Evolutionary conservation across 2,888 invertebrate species (phyloP).

Genomic region (Eupithecia tripunctaria): DNA sequence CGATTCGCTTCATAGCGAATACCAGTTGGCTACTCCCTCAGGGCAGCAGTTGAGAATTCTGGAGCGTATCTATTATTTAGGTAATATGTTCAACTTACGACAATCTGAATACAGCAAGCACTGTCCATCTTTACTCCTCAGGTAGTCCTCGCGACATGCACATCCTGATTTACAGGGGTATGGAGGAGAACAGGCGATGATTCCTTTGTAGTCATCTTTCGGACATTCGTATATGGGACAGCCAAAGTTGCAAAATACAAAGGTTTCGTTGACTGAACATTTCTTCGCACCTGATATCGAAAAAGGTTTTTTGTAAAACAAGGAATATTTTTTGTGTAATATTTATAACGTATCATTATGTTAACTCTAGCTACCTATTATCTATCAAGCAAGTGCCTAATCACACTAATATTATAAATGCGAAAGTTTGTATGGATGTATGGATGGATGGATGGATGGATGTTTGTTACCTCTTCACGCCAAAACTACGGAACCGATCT

Average conservation of each 20-base stretch:
- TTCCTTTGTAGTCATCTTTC: slow-evolving; percentile 46
- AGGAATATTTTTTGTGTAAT: too few relatives aligned
- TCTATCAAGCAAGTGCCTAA: too few relatives aligned
- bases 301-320: not conserved
- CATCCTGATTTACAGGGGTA: slow-evolving; percentile 62
- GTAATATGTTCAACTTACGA: slow-evolving; percentile 48
- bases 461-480: too few relatives aligned
- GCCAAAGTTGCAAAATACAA: slow-evolving; percentile 49
- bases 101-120: slow-evolving; percentile 48
- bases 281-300: slow-evolving; percentile 28
- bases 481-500: too few relatives aligned
- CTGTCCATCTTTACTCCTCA: slow-evolving; percentile 32
- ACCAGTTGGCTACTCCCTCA: too few relatives aligned
- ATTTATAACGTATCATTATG: too few relatives aligned
- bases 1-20: too few relatives aligned
- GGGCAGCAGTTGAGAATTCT: not conserved
- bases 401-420: too few relatives aligned
- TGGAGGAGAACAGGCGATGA: slow-evolving; percentile 50
- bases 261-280: slow-evolving; percentile 52
- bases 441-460: too few relatives aligned
- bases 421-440: too few relatives aligned
- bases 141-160: slow-evolving; percentile 52
- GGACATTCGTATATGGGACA: slow-evolving; percentile 60
- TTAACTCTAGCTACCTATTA: too few relatives aligned
- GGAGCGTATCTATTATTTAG: not conserved